Evolutionary conservation across 1,140 invertebrate genomes (phyloP), one percentile per base, ranked within the genome.

Genomic region (Dinothrombium tinctorium): DNA sequence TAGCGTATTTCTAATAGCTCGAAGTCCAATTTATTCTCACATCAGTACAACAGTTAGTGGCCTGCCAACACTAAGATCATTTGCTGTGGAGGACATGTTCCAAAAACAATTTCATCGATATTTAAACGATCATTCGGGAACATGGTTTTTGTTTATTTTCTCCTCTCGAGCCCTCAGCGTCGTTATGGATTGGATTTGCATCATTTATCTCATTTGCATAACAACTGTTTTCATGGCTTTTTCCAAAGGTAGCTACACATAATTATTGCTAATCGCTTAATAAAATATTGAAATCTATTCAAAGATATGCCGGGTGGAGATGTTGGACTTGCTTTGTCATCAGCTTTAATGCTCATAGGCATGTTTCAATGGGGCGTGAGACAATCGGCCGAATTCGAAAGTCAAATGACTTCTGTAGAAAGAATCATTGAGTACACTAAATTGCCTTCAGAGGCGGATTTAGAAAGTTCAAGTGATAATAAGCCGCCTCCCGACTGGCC

Each of bases 331-430:
- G 33, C 24, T 14, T 26, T 44, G 11, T 32, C 38, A 7, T 11
- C 20, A 6, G 40, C 23, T n/a, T 19, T 44, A 38, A n/a, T 23
- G 41, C 15, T 44, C 8, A 21, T n/a, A 2, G 17, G 12, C 4
- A 69, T 77, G 60, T 72, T 82, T 37, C 80, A 83, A 53, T 83
- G 73, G 71, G 78, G 74, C 2, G 73, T 84, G 42, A 62, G 72
- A 40, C 75, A 81, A 52, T 71, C 69, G 8, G 69, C 80, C 0
- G 79, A 84, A 55, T 71, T 76, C 3, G 66, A 84, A 48, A 74
- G 74, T 38, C 69, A 81, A 53, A 76, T 86, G 69, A 80, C 77
- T 1, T 74, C 75, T 24, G 76, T 83, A 12, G 79, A 86, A 53
- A 62, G 79, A 26, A 69, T 83, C 2, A 50, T 80, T 3, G 77